Conservation (phyloP, 2,797 vertebrate species). For the Hylomyscus alleni region DNA sequence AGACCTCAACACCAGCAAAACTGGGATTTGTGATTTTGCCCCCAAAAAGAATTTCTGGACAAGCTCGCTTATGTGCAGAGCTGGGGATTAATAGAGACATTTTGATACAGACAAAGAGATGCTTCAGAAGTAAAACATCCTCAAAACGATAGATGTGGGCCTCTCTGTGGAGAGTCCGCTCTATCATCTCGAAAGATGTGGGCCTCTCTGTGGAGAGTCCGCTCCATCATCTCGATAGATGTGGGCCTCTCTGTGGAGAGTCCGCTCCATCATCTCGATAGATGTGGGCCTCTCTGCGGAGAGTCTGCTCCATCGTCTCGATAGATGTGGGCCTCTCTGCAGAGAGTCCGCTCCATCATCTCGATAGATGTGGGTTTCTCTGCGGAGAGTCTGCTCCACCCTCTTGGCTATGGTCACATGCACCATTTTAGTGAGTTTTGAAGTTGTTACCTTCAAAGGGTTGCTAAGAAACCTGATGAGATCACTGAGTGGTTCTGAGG, state of each 20-base stretch:
- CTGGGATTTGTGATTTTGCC: background rate
- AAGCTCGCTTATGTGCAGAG: background rate
- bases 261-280: too few species aligned
- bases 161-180: background rate
- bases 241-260: background rate
- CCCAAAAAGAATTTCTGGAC: background rate
- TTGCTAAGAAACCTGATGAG: constrained; percentile 1
- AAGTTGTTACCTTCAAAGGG: background rate
- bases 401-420: background rate
- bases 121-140: background rate
- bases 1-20: background rate
- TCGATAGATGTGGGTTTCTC: background rate
- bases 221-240: background rate
- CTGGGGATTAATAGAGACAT: background rate
- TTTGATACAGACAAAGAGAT: background rate
- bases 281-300: background rate
- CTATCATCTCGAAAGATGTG: too few species aligned
- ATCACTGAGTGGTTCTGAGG: background rate
- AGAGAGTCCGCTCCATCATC: background rate
- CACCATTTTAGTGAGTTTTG: background rate
- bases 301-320: background rate
- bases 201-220: background rate
- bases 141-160: background rate
- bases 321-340: background rate
- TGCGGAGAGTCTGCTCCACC: background rate